Evolutionary conservation across 1,140 invertebrate genomes (phyloP).

Genomic region (Antheraea pernyi): DNA sequence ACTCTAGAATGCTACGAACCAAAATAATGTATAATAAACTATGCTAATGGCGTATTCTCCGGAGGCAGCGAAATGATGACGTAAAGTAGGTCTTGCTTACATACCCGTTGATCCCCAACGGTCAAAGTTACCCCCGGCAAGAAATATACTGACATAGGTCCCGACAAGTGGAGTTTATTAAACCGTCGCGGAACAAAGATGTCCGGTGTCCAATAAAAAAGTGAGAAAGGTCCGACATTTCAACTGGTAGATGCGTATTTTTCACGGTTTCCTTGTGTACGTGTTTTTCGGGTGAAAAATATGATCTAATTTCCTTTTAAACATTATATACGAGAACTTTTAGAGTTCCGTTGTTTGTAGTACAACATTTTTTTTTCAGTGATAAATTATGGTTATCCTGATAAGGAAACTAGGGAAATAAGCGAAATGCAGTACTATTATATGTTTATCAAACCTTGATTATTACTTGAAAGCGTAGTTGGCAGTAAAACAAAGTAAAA

Average conservation of each 20-base stretch:
- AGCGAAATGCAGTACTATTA: too few relatives aligned
- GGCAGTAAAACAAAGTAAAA: too few relatives aligned
- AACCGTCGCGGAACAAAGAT: neutral
- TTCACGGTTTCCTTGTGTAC: neutral
- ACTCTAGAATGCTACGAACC: too few relatives aligned
- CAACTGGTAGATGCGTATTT: neutral
- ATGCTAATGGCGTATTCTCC: neutral
- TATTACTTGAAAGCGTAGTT: too few relatives aligned
- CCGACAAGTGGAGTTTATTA: neutral
- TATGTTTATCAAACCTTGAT: too few relatives aligned
- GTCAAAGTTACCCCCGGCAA: neutral
- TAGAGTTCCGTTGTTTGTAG: too few relatives aligned
- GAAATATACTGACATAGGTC: constrained; percentile 4
- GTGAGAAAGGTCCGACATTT: neutral
- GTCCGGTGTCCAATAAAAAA: neutral
- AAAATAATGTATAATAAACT: too few relatives aligned
- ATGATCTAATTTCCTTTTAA: neutral
- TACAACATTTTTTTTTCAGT: too few relatives aligned
- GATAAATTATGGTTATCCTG: too few relatives aligned
- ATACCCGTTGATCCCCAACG: neutral
- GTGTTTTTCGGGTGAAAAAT: neutral
- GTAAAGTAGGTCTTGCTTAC: too few relatives aligned
- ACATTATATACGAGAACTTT: neutral
- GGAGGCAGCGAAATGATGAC: too few relatives aligned
- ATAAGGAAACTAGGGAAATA: too few relatives aligned